Evolutionary conservation across 2,113 vertebrate genomes (phyloP).

Genomic region (Aegithalos caudatus): DNA sequence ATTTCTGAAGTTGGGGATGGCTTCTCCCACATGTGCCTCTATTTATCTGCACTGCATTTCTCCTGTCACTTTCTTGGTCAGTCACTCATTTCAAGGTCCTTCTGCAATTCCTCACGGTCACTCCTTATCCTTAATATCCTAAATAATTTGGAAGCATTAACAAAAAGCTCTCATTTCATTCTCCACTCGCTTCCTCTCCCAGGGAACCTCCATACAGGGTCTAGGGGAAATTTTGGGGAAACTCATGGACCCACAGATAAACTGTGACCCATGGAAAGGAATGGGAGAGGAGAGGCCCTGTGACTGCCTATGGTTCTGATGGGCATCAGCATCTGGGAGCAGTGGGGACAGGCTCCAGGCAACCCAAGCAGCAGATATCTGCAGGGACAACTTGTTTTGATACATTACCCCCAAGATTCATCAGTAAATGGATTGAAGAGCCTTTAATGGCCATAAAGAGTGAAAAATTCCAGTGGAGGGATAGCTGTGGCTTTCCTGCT

Average conservation of each 20-base stretch:
- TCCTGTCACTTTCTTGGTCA: conserved; percentile 30
- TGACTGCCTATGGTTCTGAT: not conserved
- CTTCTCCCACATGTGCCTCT: not conserved
- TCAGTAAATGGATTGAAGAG: not conserved
- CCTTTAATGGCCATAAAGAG: not conserved
- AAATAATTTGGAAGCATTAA: not conserved
- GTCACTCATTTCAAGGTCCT: not conserved
- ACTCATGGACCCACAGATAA: fast-evolving
- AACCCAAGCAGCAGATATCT: not conserved
- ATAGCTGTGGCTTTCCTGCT: not conserved
- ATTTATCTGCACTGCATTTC: conserved; percentile 1
- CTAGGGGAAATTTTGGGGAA: not conserved
- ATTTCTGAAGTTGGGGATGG: not conserved
- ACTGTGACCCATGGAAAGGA: not conserved
- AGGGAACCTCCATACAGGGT: not conserved
- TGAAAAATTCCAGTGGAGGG: not conserved
- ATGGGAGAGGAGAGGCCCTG: not conserved
- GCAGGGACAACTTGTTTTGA: not conserved
- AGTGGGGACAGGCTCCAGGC: not conserved
- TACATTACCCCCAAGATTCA: not conserved
- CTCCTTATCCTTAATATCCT: not conserved
- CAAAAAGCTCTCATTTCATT: not conserved
- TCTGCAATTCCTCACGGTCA: not conserved
- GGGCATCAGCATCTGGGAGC: not conserved
- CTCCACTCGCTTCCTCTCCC: not conserved